Conservation (phyloP, 2,113 vertebrate genomes). For the Panthera tigris region DNA sequence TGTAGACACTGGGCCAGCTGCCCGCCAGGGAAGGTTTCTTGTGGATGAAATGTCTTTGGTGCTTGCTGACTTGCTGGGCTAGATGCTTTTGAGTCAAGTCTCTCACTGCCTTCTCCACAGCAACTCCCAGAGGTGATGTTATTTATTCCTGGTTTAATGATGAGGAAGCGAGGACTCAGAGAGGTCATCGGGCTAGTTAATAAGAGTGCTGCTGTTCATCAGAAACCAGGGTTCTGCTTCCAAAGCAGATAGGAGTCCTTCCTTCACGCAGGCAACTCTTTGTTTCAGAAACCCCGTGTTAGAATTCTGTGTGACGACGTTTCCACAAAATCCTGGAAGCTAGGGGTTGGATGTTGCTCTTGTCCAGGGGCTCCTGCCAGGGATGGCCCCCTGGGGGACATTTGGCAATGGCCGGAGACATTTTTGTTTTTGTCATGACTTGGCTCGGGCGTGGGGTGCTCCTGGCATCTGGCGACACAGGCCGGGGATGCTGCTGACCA, state of each 20-base stretch:
- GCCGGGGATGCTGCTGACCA: not conserved
- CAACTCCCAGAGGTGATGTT: not conserved
- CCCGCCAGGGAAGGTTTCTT: not conserved
- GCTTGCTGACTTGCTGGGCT: not conserved
- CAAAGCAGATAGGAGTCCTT: not conserved
- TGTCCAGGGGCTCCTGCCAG: not conserved
- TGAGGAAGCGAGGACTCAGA: slow-evolving; percentile 9
- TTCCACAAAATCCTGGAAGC: not conserved
- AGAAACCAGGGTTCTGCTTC: not conserved
- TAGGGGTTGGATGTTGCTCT: not conserved
- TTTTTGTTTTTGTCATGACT: not conserved
- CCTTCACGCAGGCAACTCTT: not conserved
- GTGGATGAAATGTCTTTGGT: not conserved
- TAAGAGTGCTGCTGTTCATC: not conserved
- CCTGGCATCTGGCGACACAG: too few species aligned
- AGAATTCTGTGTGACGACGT: not conserved
- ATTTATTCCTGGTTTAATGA: slow-evolving; percentile 10
- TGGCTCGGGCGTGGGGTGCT: not conserved
- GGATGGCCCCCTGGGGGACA: not conserved
- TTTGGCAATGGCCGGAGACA: not conserved
- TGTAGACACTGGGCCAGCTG: not conserved
- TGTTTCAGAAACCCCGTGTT: not conserved
- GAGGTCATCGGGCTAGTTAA: not conserved
- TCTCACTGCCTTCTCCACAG: not conserved
- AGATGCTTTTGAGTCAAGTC: not conserved